Conservation (phyloP, 2,888 invertebrate genomes). For the Archaeoteleia sp. region DNA sequence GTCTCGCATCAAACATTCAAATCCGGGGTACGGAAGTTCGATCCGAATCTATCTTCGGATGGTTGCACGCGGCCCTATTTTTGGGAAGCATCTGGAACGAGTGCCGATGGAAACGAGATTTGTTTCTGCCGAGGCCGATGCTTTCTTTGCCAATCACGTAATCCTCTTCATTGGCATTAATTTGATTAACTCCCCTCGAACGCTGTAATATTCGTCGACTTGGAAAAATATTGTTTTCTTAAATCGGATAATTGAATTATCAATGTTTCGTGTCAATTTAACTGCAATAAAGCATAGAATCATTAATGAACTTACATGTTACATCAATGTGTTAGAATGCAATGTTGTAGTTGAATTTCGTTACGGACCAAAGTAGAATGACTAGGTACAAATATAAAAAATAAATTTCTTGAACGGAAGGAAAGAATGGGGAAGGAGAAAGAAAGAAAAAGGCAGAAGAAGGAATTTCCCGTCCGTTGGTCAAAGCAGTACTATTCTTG, state of each 20-base stretch:
- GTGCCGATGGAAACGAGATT: conserved; percentile 10
- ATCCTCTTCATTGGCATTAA: conserved; percentile 22
- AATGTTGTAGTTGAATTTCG: not conserved
- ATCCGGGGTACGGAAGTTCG: conserved; percentile 41
- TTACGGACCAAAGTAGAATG: conserved; percentile 4
- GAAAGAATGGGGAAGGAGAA: conserved; percentile 24
- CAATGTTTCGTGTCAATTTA: conserved; percentile 11
- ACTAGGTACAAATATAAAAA: conserved; percentile 29
- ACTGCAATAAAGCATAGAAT: conserved; percentile 9
- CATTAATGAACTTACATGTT: conserved; percentile 22
- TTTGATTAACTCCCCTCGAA: not conserved
- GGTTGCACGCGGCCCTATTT: conserved; percentile 20
- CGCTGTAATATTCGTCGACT: not conserved
- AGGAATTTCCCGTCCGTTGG: conserved; percentile 47
- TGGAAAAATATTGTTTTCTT: conserved; percentile 1
- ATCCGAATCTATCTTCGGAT: conserved; percentile 21
- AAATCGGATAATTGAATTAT: conserved; percentile 11
- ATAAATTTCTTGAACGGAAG: conserved; percentile 21
- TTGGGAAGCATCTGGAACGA: conserved; percentile 10
- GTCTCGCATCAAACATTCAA: conserved; percentile 40
- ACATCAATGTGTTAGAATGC: not conserved
- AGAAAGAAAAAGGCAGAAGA: conserved; percentile 23
- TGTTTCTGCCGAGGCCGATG: not conserved
- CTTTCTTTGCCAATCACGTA: not conserved
- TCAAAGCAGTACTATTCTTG: conserved; percentile 38